Evolutionary conservation across 1,140 invertebrate genomes (phyloP).

Genomic region (Neodiprion fabricii): DNA sequence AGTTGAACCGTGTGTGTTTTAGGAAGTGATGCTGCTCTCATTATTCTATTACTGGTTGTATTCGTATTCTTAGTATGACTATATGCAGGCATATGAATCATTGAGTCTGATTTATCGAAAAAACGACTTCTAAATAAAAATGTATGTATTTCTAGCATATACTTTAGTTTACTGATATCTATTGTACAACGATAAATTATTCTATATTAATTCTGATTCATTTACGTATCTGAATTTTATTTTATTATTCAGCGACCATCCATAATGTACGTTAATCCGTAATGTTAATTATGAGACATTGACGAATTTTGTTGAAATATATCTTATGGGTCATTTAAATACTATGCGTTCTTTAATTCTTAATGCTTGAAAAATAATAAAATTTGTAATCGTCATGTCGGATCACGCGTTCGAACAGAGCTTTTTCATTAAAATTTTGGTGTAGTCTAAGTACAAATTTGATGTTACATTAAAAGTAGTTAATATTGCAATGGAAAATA

Average conservation of each 20-base stretch:
- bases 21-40: neutral
- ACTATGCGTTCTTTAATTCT: neutral
- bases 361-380: too few species aligned
- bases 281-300: neutral
- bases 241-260: neutral
- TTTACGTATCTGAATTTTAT: neutral
- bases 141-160: neutral
- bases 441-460: too few species aligned
- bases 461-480: too few species aligned
- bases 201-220: neutral
- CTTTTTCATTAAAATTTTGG: too few species aligned
- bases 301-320: neutral
- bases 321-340: neutral
- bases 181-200: constrained; percentile 1
- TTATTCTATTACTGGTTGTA: neutral
- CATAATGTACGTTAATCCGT: neutral
- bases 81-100: neutral
- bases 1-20: neutral
- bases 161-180: constrained; percentile 1
- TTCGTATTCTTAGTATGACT: neutral
- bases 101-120: too few species aligned
- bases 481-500: too few species aligned
- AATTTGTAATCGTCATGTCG: too few species aligned
- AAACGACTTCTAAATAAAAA: neutral
- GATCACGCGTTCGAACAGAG: too few species aligned